Evolutionary conservation across 2,113 vertebrate genomes (phyloP).

Genomic region (Phocoena sinus): DNA sequence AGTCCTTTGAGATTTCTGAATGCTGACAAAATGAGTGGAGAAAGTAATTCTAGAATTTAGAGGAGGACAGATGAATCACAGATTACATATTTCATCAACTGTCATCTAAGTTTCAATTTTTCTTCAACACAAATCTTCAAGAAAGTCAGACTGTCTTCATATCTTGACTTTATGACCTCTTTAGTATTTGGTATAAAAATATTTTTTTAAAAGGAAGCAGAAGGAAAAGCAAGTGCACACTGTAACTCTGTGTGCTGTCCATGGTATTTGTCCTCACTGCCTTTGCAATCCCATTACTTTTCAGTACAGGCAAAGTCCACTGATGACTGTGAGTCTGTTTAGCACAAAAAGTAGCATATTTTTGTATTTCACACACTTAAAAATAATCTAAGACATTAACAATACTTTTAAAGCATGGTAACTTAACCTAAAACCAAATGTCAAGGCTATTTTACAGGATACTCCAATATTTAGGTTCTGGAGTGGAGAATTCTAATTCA

Average conservation of each 20-base stretch:
- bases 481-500: not conserved
- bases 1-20: not conserved
- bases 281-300: not conserved
- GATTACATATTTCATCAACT: conserved; percentile 25
- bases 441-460: not conserved
- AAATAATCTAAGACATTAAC: not conserved
- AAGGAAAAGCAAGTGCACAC: not conserved
- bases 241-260: not conserved
- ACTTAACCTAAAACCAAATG: not conserved
- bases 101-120: conserved; percentile 38
- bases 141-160: not conserved
- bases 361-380: not conserved
- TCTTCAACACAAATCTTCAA: conserved; percentile 24
- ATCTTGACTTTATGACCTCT: conserved; percentile 13
- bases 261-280: not conserved
- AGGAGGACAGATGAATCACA: conserved; percentile 16
- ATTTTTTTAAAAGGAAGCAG: not conserved
- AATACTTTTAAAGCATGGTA: not conserved
- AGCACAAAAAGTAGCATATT: not conserved
- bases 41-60: conserved; percentile 38
- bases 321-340: not conserved
- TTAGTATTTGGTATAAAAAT: conserved; percentile 11
- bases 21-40: conserved; percentile 26
- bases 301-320: not conserved
- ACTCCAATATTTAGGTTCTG: not conserved